phyloP scores from a whole-genome alignment of 2,113 vertebrate genomes.

The Charadrius vociferus region DNA sequence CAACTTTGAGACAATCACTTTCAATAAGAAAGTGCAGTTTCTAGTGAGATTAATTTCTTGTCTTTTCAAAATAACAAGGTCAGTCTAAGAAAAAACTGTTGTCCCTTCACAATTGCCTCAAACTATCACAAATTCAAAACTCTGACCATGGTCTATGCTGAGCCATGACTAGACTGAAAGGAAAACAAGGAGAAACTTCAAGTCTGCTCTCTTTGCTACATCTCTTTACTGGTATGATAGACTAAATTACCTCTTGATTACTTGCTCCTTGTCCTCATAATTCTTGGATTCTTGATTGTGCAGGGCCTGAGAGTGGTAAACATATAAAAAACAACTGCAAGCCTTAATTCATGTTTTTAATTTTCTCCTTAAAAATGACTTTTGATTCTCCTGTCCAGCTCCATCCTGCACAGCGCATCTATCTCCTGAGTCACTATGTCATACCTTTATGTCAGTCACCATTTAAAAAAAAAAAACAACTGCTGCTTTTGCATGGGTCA shows the following conservation, averaged over 20 bases:
- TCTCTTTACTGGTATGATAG: background rate
- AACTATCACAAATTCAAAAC: background rate
- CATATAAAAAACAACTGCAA: background rate
- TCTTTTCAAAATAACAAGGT: background rate
- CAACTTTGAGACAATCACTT: background rate
- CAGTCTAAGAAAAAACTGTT: background rate
- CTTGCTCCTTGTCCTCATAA: background rate
- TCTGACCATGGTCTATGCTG: background rate
- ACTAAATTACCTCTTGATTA: background rate
- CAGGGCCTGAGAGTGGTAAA: background rate
- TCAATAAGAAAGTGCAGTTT: background rate
- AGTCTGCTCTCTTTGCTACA: background rate
- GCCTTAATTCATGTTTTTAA: background rate
- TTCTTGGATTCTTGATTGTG: background rate
- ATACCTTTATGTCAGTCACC: background rate
- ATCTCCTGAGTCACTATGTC: background rate
- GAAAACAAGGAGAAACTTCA: background rate
- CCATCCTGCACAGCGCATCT: background rate
- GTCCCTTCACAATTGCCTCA: background rate
- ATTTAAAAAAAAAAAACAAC: background rate
- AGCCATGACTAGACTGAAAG: background rate
- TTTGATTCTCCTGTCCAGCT: background rate
- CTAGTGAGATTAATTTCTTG: background rate
- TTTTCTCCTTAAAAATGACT: background rate
- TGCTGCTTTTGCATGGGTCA: background rate